Percentiles rank a stretch among this genome's conserved stretches.
Conservation (phyloP, 2,797 vertebrate genomes). For the Malurus leucopterus region DNA sequence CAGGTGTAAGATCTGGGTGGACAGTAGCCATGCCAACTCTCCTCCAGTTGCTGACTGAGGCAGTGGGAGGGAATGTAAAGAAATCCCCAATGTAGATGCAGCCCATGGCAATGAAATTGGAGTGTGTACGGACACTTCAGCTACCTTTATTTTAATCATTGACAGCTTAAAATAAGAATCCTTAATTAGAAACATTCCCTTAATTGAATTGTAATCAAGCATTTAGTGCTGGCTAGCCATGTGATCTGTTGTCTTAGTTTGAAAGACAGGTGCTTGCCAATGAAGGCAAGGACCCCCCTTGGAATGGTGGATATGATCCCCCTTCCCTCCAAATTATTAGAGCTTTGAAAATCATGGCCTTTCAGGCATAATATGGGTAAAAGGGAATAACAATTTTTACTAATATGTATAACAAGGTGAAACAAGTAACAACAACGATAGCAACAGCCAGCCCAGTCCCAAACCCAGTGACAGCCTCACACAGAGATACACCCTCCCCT, state of each 20-base stretch:
- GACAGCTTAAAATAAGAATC: constrained; percentile 53
- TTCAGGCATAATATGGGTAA: too few relatives aligned
- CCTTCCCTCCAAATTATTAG: too few relatives aligned
- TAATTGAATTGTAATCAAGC: constrained; percentile 62
- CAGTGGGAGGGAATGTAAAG: neutral
- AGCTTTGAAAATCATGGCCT: too few relatives aligned
- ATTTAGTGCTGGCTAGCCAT: constrained; percentile 15
- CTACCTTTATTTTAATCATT: constrained; percentile 59
- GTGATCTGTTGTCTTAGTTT: neutral
- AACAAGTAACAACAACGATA: too few relatives aligned
- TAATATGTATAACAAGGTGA: too few relatives aligned
- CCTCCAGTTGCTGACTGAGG: neutral
- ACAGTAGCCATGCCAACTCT: neutral
- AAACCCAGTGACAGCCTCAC: too few relatives aligned
- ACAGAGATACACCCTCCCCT: too few relatives aligned
- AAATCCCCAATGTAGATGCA: neutral
- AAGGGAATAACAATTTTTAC: too few relatives aligned
- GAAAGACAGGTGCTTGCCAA: too few relatives aligned
- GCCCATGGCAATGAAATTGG: neutral
- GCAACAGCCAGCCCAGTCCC: too few relatives aligned
- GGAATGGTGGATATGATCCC: too few relatives aligned
- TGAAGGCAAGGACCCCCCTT: too few relatives aligned
- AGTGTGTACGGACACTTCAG: constrained; percentile 4
- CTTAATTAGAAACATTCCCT: constrained; percentile 52
- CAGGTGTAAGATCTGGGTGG: neutral